phyloP scores from a whole-genome alignment of 2,888 invertebrate species.

The Pterostichus niger region DNA sequence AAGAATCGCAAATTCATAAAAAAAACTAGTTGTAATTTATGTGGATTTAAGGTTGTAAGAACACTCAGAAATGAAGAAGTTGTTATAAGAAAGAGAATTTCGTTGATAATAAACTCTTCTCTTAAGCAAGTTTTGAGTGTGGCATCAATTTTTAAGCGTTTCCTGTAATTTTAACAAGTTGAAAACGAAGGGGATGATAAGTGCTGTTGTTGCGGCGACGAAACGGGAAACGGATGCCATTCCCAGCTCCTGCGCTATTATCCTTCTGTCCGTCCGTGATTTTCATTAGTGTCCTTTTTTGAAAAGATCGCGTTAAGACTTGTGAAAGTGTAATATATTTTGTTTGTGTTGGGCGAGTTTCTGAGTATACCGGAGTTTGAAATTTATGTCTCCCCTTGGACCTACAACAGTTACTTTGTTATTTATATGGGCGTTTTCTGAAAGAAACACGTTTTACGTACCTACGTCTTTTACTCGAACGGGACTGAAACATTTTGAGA shows the following conservation, averaged over 20 bases:
- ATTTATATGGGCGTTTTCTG: conserved; percentile 60
- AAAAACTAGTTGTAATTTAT: conserved; percentile 1
- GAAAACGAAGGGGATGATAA: conserved; percentile 43
- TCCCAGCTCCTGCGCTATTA: conserved; percentile 66
- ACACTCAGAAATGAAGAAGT: not conserved
- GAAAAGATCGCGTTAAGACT: conserved; percentile 66
- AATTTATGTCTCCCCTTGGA: conserved; percentile 61
- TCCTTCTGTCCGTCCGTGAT: conserved; percentile 68
- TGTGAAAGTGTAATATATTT: conserved; percentile 65
- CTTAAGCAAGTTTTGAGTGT: conserved; percentile 55
- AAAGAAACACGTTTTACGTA: conserved; percentile 58
- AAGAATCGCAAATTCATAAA: not conserved
- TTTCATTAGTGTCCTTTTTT: conserved; percentile 69
- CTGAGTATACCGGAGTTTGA: conserved; percentile 61
- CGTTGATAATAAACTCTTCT: conserved; percentile 30
- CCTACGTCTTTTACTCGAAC: conserved; percentile 19
- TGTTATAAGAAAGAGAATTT: conserved; percentile 11
- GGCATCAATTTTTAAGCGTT: conserved; percentile 63
- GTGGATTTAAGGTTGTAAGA: not conserved
- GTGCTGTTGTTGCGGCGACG: conserved; percentile 56
- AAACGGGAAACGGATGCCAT: conserved; percentile 58
- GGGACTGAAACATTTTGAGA: conserved; percentile 43
- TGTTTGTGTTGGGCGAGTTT: conserved; percentile 64
- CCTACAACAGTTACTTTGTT: conserved; percentile 66
- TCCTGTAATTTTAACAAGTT: conserved; percentile 62